Base-by-base conservation (phyloP, 2,797 vertebrate species). In the Halcyon chelicuti region DNA sequence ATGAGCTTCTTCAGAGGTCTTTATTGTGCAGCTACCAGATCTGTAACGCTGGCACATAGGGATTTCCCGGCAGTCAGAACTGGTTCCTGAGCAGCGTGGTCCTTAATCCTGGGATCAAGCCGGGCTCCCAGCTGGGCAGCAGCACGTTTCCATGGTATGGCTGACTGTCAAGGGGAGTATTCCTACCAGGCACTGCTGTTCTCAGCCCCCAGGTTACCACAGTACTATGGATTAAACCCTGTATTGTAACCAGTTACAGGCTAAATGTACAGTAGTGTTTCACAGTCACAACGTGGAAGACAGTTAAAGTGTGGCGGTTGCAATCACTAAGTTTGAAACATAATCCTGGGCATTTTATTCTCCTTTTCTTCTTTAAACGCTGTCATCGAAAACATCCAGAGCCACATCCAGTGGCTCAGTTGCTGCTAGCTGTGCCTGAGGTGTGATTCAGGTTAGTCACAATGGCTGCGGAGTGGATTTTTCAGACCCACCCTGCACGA, bases 331-430 rank as follows among this genome's bases (percentile, higher is more conserved):
- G n/a, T 25, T 3, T 76, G 46, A 84, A 91, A 37, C 63, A 31
- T 31, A 39, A 26, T 57, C 67, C 60, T 81, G 55, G 70, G 47
- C 31, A 39, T 92, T 90, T 74, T 54, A 49, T 39, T 62, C 42
- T 77, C 29, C 51, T 88, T 92, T 84, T 62, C 62, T 66, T 73
- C 63, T 90, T 91, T 86, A 86, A 94, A 66, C n/a, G 66, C 66
- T 63, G 66, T 46, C 66, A 62, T 52, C 63, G 67, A 22, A 82
- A 51, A 3, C 78, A 46, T 8, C 37, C 58, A 23, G 51, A 22
- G 15, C 49, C 49, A 28, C 49, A 28, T 71, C 46, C 3, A n/a
- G 22, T 54, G 67, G 52, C 71, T 73, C 66, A 54, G 70, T 46
- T 3, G 1, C 90, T 85, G 80, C 80, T 61, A 11, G 25, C 39